Evolutionary conservation across 2,888 invertebrate genomes (phyloP).

Genomic region (Orchesellides sinensis): DNA sequence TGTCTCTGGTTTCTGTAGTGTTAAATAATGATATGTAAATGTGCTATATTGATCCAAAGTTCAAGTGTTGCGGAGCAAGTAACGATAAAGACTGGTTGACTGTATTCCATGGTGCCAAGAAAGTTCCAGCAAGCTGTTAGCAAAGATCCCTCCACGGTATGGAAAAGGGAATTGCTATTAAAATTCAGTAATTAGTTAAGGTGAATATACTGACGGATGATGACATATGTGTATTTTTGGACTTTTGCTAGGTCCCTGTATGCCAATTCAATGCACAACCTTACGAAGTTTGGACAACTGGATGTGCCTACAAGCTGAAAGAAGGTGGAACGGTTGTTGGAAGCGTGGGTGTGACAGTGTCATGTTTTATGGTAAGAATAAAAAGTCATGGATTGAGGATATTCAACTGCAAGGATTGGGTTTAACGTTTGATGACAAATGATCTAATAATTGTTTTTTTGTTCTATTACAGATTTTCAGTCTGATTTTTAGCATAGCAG

Average conservation of each 20-base stretch:
- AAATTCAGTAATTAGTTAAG: too few relatives aligned
- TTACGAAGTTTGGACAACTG: slow-evolving; percentile 83
- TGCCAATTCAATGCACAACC: slow-evolving; percentile 81
- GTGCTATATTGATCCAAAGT: slow-evolving; percentile 80
- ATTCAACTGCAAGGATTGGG: background rate
- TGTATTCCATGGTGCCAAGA: slow-evolving; percentile 58
- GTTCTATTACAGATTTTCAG: slow-evolving; percentile 85
- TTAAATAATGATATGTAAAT: background rate
- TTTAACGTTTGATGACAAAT: background rate
- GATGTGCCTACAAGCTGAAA: slow-evolving; percentile 86
- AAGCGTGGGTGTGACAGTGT: slow-evolving; percentile 88
- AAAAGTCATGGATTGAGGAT: background rate
- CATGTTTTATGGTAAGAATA: slow-evolving; percentile 86
- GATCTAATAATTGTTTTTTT: background rate
- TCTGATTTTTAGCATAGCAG: slow-evolving; percentile 88
- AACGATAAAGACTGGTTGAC: slow-evolving; percentile 86
- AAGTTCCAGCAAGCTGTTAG: slow-evolving; percentile 75
- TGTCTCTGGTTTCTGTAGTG: background rate
- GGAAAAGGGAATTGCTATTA: too few relatives aligned
- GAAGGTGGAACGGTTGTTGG: slow-evolving; percentile 89
- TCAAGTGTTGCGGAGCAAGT: slow-evolving; percentile 90
- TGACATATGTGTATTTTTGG: too few relatives aligned
- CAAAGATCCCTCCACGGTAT: slow-evolving; percentile 66
- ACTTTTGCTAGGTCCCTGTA: slow-evolving; percentile 78
- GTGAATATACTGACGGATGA: background rate